Evolutionary conservation across 2,888 invertebrate species (phyloP).

Genomic region (Chloroclysta siterata): DNA sequence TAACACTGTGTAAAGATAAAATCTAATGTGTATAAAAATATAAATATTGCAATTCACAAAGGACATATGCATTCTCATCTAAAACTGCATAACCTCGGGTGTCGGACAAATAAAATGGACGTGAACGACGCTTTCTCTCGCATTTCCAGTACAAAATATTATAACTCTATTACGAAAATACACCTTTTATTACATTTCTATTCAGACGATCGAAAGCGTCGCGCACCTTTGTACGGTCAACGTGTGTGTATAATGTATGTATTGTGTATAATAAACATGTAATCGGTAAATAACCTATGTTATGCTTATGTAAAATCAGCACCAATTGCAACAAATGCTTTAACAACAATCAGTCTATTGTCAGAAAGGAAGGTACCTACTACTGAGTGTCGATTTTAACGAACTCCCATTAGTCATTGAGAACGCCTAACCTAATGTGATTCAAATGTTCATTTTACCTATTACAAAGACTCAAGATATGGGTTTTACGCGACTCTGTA

Average conservation of each 20-base stretch:
- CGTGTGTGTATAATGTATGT: constrained; percentile 76
- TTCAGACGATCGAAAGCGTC: constrained; percentile 61
- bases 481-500: constrained; percentile 20
- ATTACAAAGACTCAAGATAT: constrained; percentile 15
- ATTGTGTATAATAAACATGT: constrained; percentile 59
- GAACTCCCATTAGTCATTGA: constrained; percentile 65
- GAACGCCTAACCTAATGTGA: constrained; percentile 44
- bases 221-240: constrained; percentile 61
- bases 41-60: constrained; percentile 69
- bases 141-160: constrained; percentile 69
- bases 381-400: constrained; percentile 64
- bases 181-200: constrained; percentile 60
- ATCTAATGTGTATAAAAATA: constrained; percentile 84
- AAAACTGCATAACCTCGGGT: constrained; percentile 54
- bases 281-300: constrained; percentile 84
- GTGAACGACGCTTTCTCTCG: constrained; percentile 60
- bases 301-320: constrained; percentile 78
- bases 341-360: constrained; percentile 85
- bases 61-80: constrained; percentile 43
- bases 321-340: constrained; percentile 84
- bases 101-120: constrained; percentile 72
- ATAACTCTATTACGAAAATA: constrained; percentile 79
- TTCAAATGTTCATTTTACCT: constrained; percentile 23
- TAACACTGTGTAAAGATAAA: constrained; percentile 83
- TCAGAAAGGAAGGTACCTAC: constrained; percentile 74